Evolutionary conservation across 2,888 invertebrate species (phyloP).

Genomic region (Apotomis capreana): DNA sequence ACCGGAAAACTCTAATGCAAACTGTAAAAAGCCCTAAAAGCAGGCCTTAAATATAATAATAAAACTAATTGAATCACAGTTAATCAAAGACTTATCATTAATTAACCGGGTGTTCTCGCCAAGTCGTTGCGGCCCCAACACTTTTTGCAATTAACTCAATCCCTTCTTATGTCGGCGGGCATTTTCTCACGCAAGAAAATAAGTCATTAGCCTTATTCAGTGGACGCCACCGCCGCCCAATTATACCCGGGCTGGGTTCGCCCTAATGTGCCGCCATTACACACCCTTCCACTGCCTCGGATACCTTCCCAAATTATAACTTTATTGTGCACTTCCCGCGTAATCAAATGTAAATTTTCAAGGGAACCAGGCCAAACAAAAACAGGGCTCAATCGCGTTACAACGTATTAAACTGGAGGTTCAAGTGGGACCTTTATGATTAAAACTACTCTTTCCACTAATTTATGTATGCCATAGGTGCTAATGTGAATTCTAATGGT

Average conservation of each 20-base stretch:
- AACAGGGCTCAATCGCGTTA: neutral
- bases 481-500: too few relatives aligned
- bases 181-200: slow-evolving; percentile 42
- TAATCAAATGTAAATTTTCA: slow-evolving; percentile 25
- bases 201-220: slow-evolving; percentile 42
- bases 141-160: slow-evolving; percentile 42
- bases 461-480: too few relatives aligned
- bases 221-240: slow-evolving; percentile 36
- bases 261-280: slow-evolving; percentile 39
- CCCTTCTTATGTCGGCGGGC: slow-evolving; percentile 39
- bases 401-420: neutral
- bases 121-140: slow-evolving; percentile 33
- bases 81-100: slow-evolving; percentile 32
- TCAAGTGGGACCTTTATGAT: neutral
- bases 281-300: slow-evolving; percentile 33
- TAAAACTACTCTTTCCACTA: too few relatives aligned
- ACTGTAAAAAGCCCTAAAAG: too few relatives aligned
- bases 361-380: neutral
- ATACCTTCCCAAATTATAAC: slow-evolving; percentile 38
- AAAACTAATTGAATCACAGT: slow-evolving; percentile 28
- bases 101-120: slow-evolving; percentile 28
- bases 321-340: slow-evolving; percentile 34
- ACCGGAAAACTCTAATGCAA: too few relatives aligned
- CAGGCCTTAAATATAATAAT: too few relatives aligned
- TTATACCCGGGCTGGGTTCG: slow-evolving; percentile 36